Percentiles rank a stretch among this genome's conserved stretches.
These are phyloP conservation scores for Dallia pectoralis DNA, from an alignment of 2,797 vertebrate species.

Conservation along the genomic window DNA sequence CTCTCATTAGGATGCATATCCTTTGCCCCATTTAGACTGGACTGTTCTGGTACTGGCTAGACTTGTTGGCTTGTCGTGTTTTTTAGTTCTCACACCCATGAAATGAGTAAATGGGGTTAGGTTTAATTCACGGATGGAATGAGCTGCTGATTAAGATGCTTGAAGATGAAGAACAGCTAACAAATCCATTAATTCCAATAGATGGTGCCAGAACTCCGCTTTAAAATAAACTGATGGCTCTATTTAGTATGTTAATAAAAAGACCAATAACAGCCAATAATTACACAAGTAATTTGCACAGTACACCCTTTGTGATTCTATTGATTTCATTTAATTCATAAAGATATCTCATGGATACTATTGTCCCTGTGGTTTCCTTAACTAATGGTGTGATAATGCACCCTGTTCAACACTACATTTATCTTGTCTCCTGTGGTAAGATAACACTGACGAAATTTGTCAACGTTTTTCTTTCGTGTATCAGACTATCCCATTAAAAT, in stretches of 20 bases:
- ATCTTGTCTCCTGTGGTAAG: background rate
- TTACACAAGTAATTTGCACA: background rate
- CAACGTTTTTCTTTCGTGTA: too few species aligned
- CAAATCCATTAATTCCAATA: background rate
- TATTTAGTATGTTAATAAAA: background rate
- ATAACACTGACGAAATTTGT: too few species aligned
- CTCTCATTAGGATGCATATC: too few species aligned
- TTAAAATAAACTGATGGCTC: background rate
- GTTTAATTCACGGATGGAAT: too few species aligned
- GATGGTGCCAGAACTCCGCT: background rate
- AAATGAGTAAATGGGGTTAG: too few species aligned
- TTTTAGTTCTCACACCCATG: too few species aligned
- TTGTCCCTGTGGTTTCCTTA: background rate
- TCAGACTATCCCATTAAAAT: too few species aligned
- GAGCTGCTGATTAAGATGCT: background rate
- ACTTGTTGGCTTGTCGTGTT: too few species aligned
- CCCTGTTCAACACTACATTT: background rate
- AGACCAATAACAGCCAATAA: background rate
- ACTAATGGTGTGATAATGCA: constrained; percentile 6
- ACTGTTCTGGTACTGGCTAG: too few species aligned
- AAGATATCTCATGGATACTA: background rate
- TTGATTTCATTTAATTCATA: background rate
- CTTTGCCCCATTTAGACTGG: too few species aligned
- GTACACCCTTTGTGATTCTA: background rate
- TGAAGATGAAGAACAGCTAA: background rate